Evolutionary conservation across 1,140 invertebrate species (phyloP), one percentile per base, ranked within the genome.

Genomic region (Hylyphantes graminicola): DNA sequence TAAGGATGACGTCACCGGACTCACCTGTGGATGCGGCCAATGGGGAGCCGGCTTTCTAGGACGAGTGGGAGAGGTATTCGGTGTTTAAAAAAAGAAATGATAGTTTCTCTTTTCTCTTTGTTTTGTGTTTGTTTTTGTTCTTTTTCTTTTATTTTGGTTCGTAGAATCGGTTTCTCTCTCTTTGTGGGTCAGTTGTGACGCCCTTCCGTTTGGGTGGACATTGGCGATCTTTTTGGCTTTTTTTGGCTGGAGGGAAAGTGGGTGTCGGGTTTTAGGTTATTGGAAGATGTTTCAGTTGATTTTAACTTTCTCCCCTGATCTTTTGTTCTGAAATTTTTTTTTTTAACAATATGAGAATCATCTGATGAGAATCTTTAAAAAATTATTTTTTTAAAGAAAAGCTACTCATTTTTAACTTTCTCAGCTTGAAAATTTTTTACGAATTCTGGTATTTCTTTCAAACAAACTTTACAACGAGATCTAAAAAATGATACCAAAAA

Each of bases 1-100:
- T 70, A 80, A 2, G 19, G 21, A 55, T 70, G 77, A 68, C 67
- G 77, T 70, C 77, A 70, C 67, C 15, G 17, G 65, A 70, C 19
- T 64, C 77, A 80, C 77, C 77, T 80, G 65, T 80, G 35, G 77
- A 51, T 80, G 61, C 77, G 53, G 21, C 65, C 65, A 80, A 80
- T 80, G 55, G 65, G 15, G 35, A 70, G 35, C 7, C 50, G 7
- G 53, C 53, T 80, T 80, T 80, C 77, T 80, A 61, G 77, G 77
- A 67, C 77, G 61, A 11, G 54, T 64, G 77, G 77, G 77, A 70
- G 65, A 80, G 35, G 35, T 35, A 35, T 57, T 54, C 15, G 65
- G 17, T 35, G 35, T 80, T 76, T 76, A 55, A 67, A 67, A 78
- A 78, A 78, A 78, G 63, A 78, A 78, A 67, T 54, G 50, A 54